A percentile compares a stretch with the other conserved stretches of the same genome.
phyloP scores from a whole-genome alignment of 2,888 invertebrate genomes.

The Pemphredon lugubris region DNA sequence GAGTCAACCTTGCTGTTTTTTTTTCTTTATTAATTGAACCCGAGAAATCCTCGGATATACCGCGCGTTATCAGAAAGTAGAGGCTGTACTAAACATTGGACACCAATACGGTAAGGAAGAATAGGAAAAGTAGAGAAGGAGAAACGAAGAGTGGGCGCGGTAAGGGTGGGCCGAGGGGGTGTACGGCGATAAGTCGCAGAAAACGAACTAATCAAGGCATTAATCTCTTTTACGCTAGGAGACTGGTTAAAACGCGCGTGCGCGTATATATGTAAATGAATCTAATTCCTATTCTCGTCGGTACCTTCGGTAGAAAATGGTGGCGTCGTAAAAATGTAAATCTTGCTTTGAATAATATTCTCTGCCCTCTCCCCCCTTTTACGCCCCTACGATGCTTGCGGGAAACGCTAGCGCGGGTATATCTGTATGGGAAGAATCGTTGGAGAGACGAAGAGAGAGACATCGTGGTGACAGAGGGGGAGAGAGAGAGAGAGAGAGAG shows the following conservation, averaged over 20 bases:
- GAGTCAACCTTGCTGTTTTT: too few relatives aligned
- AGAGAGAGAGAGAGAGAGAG: slow-evolving; percentile 9
- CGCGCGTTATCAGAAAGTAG: too few relatives aligned
- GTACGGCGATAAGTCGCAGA: slow-evolving; percentile 55
- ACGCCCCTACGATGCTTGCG: slow-evolving; percentile 17
- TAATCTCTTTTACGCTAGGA: slow-evolving; percentile 68
- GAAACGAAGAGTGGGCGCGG: slow-evolving; percentile 7
- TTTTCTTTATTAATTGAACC: too few relatives aligned
- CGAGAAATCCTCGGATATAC: too few relatives aligned
- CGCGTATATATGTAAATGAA: slow-evolving; percentile 72
- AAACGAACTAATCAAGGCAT: slow-evolving; percentile 77
- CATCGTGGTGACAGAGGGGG: not conserved
- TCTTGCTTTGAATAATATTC: slow-evolving; percentile 76
- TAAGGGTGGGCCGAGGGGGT: not conserved
- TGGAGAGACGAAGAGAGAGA: too few relatives aligned
- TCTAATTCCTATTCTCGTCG: slow-evolving; percentile 75
- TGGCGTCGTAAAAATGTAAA: slow-evolving; percentile 77
- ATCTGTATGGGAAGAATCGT: not conserved
- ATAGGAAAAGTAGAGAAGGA: not conserved
- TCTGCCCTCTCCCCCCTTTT: slow-evolving; percentile 9
- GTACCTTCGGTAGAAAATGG: slow-evolving; percentile 71
- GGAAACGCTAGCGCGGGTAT: slow-evolving; percentile 24
- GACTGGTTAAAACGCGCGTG: slow-evolving; percentile 33
- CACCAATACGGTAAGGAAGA: not conserved
- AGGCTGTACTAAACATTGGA: too few relatives aligned